Base-by-base conservation (phyloP, 92 coral and sea anemone species). In the Palythoa grandiflora region DNA sequence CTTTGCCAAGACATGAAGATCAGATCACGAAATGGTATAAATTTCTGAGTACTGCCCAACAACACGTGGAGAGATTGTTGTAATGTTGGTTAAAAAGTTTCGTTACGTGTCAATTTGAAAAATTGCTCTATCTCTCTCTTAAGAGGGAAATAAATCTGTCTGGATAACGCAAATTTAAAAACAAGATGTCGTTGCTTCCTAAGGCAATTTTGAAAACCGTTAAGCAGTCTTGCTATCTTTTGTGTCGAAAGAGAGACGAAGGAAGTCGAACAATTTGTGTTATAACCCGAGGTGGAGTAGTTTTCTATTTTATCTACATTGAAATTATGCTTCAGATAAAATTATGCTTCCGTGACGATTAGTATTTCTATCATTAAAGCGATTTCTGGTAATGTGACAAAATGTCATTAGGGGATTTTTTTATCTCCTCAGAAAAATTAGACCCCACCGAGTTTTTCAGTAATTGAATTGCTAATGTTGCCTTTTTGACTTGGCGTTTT, bases 261-360 rank as follows among this genome's bases (percentile, higher is more conserved):
- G 16, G 65, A 59, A 59, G 40, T 35, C 47, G 36, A 35, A 35
- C 47, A 35, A 10, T 35, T 12, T 36, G 75, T 36, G 7, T 36
- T 78, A n/a, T 54, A 39, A 35, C 12, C 16, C 6, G 38, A 44
- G 21, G 9, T 1, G 40, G 28, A 28, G 14, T 47, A 21, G 53
- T 77, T 53, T 54, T 36, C 36, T 10, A 11, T 17, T 57, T n/a
- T 54, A 16, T 65, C n/a, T 4, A 36, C 17, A 16, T 9, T 54
- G 36, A 68, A 48, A 66, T 66, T 63, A 55, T 40, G 59, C 10
- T 80, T 20, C 20, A 47, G 20, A 81, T 35, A 28, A 28, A 28
- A 28, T 28, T 28, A 50, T 40, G 59, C 21, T 81, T 81, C 75
- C 86, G 86, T 81, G 86, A 81, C 70, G 70, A 63, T 63, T 63